A percentile compares a stretch with the other conserved stretches of the same genome.
Conservation (phyloP, 2,797 vertebrate genomes). For the Betta splendens region DNA sequence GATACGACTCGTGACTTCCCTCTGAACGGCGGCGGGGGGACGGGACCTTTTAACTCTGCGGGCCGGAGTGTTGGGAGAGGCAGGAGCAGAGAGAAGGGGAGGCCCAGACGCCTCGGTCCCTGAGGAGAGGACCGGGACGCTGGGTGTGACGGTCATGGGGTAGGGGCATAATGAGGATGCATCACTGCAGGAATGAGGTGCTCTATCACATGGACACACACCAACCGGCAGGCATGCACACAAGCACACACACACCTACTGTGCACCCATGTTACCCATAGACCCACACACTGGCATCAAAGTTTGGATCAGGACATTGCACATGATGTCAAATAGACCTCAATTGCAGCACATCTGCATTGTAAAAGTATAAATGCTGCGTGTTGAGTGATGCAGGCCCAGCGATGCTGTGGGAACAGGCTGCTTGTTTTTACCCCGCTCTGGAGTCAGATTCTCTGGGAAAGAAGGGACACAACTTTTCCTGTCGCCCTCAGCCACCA, state of each 20-base stretch:
- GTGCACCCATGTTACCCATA: conserved; percentile 12
- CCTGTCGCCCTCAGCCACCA: conserved; percentile 60
- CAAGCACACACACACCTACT: conserved; percentile 16
- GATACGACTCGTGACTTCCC: conserved; percentile 55
- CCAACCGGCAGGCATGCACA: conserved; percentile 12
- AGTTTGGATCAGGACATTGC: conserved; percentile 27
- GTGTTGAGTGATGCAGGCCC: conserved; percentile 24
- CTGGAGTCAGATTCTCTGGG: conserved; percentile 58
- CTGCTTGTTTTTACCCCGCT: conserved; percentile 15
- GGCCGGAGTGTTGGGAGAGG: conserved; percentile 40
- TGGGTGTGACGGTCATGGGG: conserved; percentile 71
- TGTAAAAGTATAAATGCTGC: conserved; percentile 30
- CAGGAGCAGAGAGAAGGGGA: conserved; percentile 52
- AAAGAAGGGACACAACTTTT: conserved; percentile 65
- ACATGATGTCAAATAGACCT: conserved; percentile 30
- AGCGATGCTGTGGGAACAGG: conserved; percentile 61
- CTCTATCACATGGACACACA: conserved; percentile 62
- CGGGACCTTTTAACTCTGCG: conserved; percentile 23
- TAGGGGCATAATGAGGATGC: conserved; percentile 78
- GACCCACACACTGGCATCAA: conserved; percentile 18
- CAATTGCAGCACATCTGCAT: conserved; percentile 22
- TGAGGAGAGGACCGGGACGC: conserved; percentile 60
- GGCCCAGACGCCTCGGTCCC: conserved; percentile 62
- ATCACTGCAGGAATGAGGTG: conserved; percentile 76
- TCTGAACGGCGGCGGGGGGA: conserved; percentile 17